A percentile compares a stretch with the other conserved stretches of the same genome.
phyloP scores from a whole-genome alignment of 2,113 vertebrate species.

The Corythaixoides concolor region DNA sequence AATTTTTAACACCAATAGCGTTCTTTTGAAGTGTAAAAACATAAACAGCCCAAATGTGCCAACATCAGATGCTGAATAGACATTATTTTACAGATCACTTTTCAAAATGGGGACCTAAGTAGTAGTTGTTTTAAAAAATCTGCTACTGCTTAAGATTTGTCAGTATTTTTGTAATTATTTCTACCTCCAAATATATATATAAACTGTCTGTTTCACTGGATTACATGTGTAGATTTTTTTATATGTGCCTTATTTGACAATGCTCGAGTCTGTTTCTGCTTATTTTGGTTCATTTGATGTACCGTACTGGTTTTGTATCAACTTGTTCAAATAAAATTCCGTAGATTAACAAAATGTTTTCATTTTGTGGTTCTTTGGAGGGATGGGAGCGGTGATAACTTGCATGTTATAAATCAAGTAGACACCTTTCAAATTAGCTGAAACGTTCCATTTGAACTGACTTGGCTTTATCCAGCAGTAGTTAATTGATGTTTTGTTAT shows the following conservation, averaged over 20 bases:
- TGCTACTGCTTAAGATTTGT: conserved; percentile 77
- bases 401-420: conserved; percentile 17
- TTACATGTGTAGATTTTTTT: conserved; percentile 74
- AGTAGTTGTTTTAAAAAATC: conserved; percentile 74
- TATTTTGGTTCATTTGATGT: conserved; percentile 63
- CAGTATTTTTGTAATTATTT: conserved; percentile 87
- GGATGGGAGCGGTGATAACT: not conserved
- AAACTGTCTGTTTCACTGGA: conserved; percentile 80
- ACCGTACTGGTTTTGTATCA: conserved; percentile 66
- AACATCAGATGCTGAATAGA: conserved; percentile 62
- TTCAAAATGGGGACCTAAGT: conserved; percentile 73
- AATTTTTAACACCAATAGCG: conserved; percentile 62
- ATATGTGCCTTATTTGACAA: conserved; percentile 82
- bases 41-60: conserved; percentile 48
- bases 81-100: conserved; percentile 69
- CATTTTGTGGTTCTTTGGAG: not conserved
- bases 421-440: not conserved
- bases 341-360: not conserved
- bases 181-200: conserved; percentile 80
- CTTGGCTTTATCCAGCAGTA: not conserved
- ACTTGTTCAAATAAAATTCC: conserved; percentile 66
- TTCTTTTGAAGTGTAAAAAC: conserved; percentile 64
- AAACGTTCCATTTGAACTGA: not conserved
- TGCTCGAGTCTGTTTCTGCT: conserved; percentile 63
- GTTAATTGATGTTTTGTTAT: not conserved